Evolutionary conservation across 2,113 vertebrate genomes (phyloP).

Genomic region (Silurus glanis): DNA sequence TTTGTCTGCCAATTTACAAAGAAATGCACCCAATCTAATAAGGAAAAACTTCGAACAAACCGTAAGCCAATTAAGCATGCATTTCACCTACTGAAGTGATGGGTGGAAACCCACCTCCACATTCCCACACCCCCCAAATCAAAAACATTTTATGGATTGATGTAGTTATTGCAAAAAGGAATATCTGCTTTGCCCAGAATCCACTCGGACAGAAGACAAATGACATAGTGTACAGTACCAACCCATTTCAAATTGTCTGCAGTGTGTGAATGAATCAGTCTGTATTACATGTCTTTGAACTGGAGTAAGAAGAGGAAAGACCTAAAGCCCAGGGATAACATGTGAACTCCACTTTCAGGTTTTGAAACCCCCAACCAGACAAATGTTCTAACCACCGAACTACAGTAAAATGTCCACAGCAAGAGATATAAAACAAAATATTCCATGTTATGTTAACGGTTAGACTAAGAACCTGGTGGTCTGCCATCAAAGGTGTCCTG

Average conservation of each 20-base stretch:
- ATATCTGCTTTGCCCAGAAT: too few species aligned
- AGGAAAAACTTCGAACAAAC: background rate
- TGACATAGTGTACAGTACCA: too few species aligned
- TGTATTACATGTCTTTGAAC: too few species aligned
- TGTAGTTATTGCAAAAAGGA: background rate
- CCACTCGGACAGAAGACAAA: too few species aligned
- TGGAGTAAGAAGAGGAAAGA: too few species aligned
- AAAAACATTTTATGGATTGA: background rate
- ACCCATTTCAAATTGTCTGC: too few species aligned
- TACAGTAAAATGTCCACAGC: too few species aligned
- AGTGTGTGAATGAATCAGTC: too few species aligned
- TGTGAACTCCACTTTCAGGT: too few species aligned
- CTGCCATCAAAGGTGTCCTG: background rate
- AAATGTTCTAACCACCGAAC: too few species aligned
- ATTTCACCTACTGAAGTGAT: background rate
- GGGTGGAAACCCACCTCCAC: background rate
- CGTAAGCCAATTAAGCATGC: background rate
- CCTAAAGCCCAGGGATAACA: too few species aligned
- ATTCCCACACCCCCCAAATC: background rate
- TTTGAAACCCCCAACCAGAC: too few species aligned
- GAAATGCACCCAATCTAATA: background rate
- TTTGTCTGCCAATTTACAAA: background rate
- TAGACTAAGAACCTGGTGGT: background rate
- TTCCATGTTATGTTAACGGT: background rate
- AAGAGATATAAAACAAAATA: background rate